Evolutionary conservation across 2,888 invertebrate genomes (phyloP).

Genomic region (Brachypalpus laphriformis): DNA sequence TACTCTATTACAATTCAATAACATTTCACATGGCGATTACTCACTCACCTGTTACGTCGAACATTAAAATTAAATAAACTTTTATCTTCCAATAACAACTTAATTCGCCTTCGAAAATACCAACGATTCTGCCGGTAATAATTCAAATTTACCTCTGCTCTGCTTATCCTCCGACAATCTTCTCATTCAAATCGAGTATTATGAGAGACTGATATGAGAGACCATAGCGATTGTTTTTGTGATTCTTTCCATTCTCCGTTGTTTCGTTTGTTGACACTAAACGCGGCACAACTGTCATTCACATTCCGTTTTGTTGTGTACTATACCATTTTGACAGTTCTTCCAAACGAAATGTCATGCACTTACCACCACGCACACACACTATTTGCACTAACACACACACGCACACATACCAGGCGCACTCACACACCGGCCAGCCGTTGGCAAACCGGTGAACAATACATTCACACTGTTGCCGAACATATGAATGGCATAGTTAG

Average conservation of each 20-base stretch:
- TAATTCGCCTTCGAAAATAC: background rate
- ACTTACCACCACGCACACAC: constrained; percentile 32
- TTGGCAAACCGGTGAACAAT: constrained; percentile 67
- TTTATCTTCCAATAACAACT: background rate
- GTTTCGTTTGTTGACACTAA: constrained; percentile 61
- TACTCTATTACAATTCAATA: no score
- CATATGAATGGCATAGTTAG: constrained; percentile 43
- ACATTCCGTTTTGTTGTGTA: constrained; percentile 62
- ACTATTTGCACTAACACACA: constrained; percentile 3
- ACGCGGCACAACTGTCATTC: constrained; percentile 48
- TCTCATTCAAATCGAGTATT: background rate
- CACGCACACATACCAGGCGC: background rate
- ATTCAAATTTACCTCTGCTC: background rate
- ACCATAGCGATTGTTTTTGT: constrained; percentile 50
- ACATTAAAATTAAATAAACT: background rate
- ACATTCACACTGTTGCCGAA: constrained; percentile 13
- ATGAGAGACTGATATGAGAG: background rate
- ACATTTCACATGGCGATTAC: no score
- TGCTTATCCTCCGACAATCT: background rate
- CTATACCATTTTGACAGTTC: constrained; percentile 62
- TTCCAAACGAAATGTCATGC: constrained; percentile 59
- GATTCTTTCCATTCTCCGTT: constrained; percentile 27
- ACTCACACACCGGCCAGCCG: constrained; percentile 17
- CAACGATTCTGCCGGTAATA: background rate
- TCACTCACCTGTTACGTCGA: background rate